Conservation (phyloP, 2,888 invertebrate species). For the Drosophila peninsularis region DNA sequence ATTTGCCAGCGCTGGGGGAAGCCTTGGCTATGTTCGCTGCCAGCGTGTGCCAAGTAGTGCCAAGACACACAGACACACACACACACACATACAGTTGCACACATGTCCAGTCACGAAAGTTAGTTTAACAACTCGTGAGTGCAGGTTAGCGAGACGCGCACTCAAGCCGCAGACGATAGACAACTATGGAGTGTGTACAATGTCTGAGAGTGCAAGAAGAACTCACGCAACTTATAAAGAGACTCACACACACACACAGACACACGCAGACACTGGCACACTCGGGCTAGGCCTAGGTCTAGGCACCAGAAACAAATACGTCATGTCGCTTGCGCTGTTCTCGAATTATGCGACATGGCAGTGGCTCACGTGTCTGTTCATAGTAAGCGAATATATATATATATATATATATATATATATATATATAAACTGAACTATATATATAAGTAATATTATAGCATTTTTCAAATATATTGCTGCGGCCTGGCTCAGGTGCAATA, state of each 20-base stretch:
- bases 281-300: conserved; percentile 30
- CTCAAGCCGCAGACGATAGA: conserved; percentile 58
- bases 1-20: conserved; percentile 17
- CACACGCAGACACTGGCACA: conserved; percentile 14
- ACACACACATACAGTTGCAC: conserved; percentile 14
- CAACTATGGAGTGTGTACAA: conserved; percentile 50
- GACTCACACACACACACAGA: conserved; percentile 34
- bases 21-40: conserved; percentile 9
- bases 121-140: conserved; percentile 66
- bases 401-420: conserved; percentile 1
- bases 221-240: conserved; percentile 67
- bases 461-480: not conserved
- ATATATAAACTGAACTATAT: conserved; percentile 1
- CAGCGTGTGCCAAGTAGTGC: conserved; percentile 58
- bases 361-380: conserved; percentile 39
- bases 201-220: conserved; percentile 69
- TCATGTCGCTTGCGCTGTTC: not conserved
- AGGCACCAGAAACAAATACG: conserved; percentile 14
- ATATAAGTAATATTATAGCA: conserved; percentile 5
- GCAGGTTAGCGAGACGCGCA: conserved; percentile 66
- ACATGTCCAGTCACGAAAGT: conserved; percentile 78
- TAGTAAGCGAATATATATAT: conserved; percentile 22
- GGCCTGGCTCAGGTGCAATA: conserved; percentile 35
- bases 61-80: conserved; percentile 45
- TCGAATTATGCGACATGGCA: conserved; percentile 34